Percentiles rank a stretch among this genome's conserved stretches.
phyloP scores from a whole-genome alignment of 1,140 invertebrate genomes.

The Achatina immaculata region DNA sequence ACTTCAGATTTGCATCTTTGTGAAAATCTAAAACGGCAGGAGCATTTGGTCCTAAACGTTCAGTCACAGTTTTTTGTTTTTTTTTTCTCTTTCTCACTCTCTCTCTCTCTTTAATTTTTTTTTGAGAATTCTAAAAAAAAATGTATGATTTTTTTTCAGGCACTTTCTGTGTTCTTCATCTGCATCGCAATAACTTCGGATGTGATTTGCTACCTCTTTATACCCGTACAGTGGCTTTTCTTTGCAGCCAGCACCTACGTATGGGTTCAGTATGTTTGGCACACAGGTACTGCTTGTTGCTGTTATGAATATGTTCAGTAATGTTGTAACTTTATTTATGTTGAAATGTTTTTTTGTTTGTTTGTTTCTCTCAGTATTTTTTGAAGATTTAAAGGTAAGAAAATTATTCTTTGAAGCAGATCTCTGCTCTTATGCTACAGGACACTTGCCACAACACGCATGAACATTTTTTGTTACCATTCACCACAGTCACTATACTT shows the following conservation, averaged over 20 bases:
- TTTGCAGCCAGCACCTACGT: constrained; percentile 98
- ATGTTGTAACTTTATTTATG: neutral
- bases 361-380: neutral
- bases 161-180: constrained; percentile 98
- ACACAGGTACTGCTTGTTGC: constrained; percentile 81
- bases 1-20: too few relatives aligned
- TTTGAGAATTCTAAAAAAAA: too few relatives aligned
- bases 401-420: too few relatives aligned
- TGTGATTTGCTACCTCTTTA: constrained; percentile 99
- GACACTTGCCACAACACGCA: too few relatives aligned
- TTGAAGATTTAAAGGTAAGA: neutral
- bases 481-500: too few relatives aligned
- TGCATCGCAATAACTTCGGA: constrained; percentile 98
- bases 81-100: neutral
- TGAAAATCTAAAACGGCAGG: too few relatives aligned
- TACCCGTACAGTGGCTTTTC: constrained; percentile 97
- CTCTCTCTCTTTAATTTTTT: constrained; percentile 10
- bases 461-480: too few relatives aligned
- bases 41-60: too few relatives aligned
- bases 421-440: too few relatives aligned
- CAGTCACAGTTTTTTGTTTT: neutral
- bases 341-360: neutral
- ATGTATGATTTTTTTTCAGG: constrained; percentile 82
- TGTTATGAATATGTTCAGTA: neutral
- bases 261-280: constrained; percentile 99